Evolutionary conservation across 1,140 invertebrate species (phyloP).

Genomic region (Temnothorax nylanderi): DNA sequence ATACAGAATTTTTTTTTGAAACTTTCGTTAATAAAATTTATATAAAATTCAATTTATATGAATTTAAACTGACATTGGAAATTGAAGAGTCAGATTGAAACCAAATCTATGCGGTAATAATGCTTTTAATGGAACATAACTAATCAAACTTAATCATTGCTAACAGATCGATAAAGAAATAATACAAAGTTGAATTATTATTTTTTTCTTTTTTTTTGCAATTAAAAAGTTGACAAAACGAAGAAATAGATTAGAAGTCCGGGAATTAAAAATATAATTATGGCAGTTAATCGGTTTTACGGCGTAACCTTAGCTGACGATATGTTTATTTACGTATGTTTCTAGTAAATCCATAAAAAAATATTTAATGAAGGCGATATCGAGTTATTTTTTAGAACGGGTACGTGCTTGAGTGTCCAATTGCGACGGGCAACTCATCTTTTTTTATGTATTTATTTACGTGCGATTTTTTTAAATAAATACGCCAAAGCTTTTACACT

Average conservation of each 20-base stretch:
- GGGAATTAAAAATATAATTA: slow-evolving; percentile 10
- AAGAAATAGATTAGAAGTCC: background rate
- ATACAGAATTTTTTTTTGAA: background rate
- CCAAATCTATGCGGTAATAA: background rate
- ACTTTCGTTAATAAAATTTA: background rate
- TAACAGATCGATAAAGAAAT: background rate
- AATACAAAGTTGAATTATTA: background rate
- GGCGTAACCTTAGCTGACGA: background rate
- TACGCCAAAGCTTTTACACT: slow-evolving; percentile 31
- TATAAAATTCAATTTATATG: background rate
- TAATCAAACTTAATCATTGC: background rate
- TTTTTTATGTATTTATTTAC: slow-evolving; percentile 43
- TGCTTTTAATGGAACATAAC: background rate
- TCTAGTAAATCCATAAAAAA: background rate
- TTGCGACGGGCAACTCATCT: background rate
- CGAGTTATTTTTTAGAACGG: slow-evolving; percentile 20
- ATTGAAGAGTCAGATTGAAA: slow-evolving; percentile 15
- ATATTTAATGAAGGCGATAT: background rate
- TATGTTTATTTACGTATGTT: background rate
- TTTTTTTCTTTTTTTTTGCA: background rate
- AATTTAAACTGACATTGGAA: background rate
- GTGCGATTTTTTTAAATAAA: slow-evolving; percentile 6
- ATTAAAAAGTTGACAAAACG: background rate
- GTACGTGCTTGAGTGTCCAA: slow-evolving; percentile 19
- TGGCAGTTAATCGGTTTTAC: background rate